Base-by-base conservation (phyloP, 1,140 invertebrate species). In the Polypedilum vanderplanki region DNA sequence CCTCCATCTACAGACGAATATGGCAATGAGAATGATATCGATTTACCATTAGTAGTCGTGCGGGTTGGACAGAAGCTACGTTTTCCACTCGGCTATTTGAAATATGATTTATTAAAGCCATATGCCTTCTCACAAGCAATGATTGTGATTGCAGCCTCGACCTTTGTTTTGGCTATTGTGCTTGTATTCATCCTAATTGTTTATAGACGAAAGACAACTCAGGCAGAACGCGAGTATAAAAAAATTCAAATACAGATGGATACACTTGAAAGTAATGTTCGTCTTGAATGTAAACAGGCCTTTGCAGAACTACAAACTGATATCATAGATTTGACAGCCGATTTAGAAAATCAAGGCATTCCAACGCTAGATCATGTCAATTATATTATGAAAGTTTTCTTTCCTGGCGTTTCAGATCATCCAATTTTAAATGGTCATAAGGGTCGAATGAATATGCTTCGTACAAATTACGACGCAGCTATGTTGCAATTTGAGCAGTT, bases 261-360 rank as follows among this genome's bases (percentile, higher is more conserved):
- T 78, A 98, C 96, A n/a, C 85, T 99, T 67, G 97, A 99, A 83
- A 97, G 95, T 80, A 98, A 98, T 83, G 97, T 99, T 0, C 87
- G 97, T 73, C 93, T 96, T 78, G 98, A 99, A 83, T 99, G 97
- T 82, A 98, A 98, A 85, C 92, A 97, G 86, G 98, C 97, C 3
- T 99, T 99, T 88, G 97, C 97, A 17, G 98, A 99, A 85, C 86
- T 99, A 15, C 98, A 99, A 86, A 99, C 97, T 1, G 97, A 99
- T 84, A 98, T 99, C 93, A 97, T 95, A 73, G 97, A 99, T 83
- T 85, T 99, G 77, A 98, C 95, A 41, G 96, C 94, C 46, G 96
- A 99, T 85, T 86, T 98, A 75, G 94, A 97, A 83, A 95, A 93
- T 77, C 93, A 94, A 8, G 97, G 97, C 1, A 98, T 99, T 78